These are phyloP conservation scores for Syngnathus typhle DNA, from an alignment of 2,113 vertebrate species.

Conservation along the genomic window DNA sequence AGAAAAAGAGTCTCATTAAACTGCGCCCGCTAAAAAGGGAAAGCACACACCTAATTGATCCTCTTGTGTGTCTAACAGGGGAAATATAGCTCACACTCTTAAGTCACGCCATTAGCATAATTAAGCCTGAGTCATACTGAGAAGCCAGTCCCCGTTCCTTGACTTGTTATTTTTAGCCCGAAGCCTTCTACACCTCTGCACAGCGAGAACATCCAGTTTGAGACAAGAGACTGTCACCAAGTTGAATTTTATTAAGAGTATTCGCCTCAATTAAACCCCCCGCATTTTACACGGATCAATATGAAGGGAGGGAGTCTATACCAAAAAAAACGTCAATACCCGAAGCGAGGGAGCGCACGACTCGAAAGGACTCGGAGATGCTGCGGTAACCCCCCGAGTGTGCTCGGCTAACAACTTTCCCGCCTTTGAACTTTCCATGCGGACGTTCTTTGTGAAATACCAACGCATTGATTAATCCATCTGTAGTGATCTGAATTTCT, in stretches of 20 bases:
- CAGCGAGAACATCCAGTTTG: background rate
- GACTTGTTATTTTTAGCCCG: conserved; percentile 31
- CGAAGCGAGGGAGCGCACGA: conserved; percentile 33
- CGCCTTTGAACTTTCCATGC: conserved; percentile 56
- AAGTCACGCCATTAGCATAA: conserved; percentile 50
- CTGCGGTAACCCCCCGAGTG: conserved; percentile 37
- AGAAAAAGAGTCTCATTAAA: too few species aligned
- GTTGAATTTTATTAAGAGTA: conserved; percentile 34
- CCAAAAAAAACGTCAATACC: conserved; percentile 53
- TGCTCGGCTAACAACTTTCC: conserved; percentile 48
- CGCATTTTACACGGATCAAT: conserved; percentile 50
- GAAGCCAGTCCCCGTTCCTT: conserved; percentile 16
- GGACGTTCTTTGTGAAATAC: conserved; percentile 54
- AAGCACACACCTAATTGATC: conserved; percentile 36
- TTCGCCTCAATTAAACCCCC: conserved; percentile 45
- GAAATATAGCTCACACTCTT: conserved; percentile 40
- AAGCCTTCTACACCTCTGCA: background rate
- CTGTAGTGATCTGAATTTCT: conserved; percentile 59
- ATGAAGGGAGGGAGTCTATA: conserved; percentile 39
- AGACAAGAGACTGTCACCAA: background rate
- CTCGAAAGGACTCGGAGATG: conserved; percentile 32
- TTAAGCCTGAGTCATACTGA: conserved; percentile 39
- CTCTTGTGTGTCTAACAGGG: conserved; percentile 15
- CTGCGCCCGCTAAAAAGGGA: background rate
- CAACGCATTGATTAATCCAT: conserved; percentile 64